Base-by-base conservation (phyloP, 2,113 vertebrate species). In the Semicossyphus pulcher region DNA sequence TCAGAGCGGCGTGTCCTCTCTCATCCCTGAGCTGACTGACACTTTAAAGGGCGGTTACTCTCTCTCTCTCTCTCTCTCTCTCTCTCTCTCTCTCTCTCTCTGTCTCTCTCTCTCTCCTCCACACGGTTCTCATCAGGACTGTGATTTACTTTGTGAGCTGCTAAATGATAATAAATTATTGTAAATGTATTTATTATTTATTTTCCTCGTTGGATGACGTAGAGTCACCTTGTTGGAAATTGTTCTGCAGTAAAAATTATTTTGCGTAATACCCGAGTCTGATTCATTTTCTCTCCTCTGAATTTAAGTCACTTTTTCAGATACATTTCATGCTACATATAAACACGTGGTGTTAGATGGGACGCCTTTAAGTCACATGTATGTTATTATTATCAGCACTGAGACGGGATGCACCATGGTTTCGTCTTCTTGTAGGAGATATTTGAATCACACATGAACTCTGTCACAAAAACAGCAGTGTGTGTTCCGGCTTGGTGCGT, bases 251-350 rank as follows among this genome's bases (percentile, higher is more conserved):
- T 85, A 75, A 90, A 93, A 74, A 79, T 85, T 89, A 88, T 91
- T 92, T 94, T 92, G 91, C 91, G 82, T 89, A 92, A 81, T 47
- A 44, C 41, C 49, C 41, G 66, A 66, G 59, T 76, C 53, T 68
- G 62, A 12, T 42, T 77, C 18, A 60, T 21, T 39, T 44, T 44
- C 12, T n/a, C n/a, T n/a, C n/a, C n/a, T n/a, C n/a, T n/a, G n/a
- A n/a, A n/a, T n/a, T n/a, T n/a, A n/a, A n/a, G n/a, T n/a, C n/a
- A n/a, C n/a, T n/a, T n/a, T n/a, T n/a, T n/a, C n/a, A n/a, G n/a
- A n/a, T n/a, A n/a, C n/a, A n/a, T n/a, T n/a, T n/a, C n/a, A n/a
- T n/a, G n/a, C n/a, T n/a, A n/a, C n/a, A n/a, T n/a, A n/a, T n/a
- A n/a, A n/a, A n/a, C n/a, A n/a, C n/a, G n/a, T n/a, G n/a, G n/a